phyloP scores from a whole-genome alignment of 2,113 vertebrate genomes.

The Crotalus helleri region DNA sequence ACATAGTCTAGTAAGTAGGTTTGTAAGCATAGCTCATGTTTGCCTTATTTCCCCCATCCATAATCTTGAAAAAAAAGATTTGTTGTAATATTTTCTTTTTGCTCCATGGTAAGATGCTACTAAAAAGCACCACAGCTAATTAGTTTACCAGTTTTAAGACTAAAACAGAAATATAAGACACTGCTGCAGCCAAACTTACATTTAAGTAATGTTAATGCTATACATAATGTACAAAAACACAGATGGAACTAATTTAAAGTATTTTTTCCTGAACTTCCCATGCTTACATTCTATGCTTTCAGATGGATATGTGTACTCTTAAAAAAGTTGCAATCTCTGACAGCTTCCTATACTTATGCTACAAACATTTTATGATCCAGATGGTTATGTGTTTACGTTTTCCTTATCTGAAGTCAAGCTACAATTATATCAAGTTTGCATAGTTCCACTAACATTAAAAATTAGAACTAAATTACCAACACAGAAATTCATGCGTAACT shows the following conservation, averaged over 20 bases:
- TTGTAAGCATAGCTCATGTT: background rate
- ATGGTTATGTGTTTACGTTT: background rate
- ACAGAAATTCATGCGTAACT: background rate
- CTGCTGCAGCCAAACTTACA: background rate
- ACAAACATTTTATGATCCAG: background rate
- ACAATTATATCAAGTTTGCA: background rate
- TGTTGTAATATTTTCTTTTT: background rate
- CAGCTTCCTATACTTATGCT: background rate
- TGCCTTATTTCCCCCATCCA: background rate
- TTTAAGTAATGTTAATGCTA: background rate
- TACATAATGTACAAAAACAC: background rate
- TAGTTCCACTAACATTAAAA: background rate
- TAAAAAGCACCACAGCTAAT: background rate
- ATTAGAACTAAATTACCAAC: background rate
- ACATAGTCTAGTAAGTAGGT: background rate
- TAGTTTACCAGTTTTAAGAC: background rate
- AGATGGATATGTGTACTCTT: background rate
- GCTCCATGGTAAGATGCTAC: background rate
- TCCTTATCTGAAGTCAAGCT: background rate
- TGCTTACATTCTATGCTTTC: background rate
- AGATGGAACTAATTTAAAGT: background rate
- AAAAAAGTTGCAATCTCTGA: background rate
- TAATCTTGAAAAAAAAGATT: background rate
- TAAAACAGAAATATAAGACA: background rate
- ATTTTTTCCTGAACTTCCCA: background rate